Evolutionary conservation across 2,113 vertebrate genomes (phyloP).

Genomic region (Laterallus jamaicensis): DNA sequence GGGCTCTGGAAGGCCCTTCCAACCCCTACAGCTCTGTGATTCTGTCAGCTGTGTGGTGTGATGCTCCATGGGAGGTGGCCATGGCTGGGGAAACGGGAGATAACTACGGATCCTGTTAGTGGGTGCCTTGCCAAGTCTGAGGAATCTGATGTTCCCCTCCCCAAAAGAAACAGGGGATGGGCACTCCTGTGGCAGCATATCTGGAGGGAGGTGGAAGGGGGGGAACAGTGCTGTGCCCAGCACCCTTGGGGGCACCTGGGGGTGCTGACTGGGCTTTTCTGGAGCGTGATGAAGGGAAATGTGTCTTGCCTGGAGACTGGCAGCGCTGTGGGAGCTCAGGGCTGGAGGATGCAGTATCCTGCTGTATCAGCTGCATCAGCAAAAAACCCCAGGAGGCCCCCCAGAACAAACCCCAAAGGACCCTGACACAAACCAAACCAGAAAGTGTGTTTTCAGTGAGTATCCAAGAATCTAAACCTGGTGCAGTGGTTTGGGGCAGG

Average conservation of each 20-base stretch:
- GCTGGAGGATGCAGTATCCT: not conserved
- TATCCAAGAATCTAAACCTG: accelerated
- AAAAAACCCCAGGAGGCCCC: not conserved
- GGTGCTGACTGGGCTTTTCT: not conserved
- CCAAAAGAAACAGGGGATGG: not conserved
- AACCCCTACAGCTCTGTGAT: no score
- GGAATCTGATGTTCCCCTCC: not conserved
- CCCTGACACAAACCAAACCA: not conserved
- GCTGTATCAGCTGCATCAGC: accelerated
- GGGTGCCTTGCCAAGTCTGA: not conserved
- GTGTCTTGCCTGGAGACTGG: not conserved
- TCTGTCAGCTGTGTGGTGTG: not conserved
- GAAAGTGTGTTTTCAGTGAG: not conserved
- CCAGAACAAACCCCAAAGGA: not conserved
- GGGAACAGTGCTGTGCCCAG: accelerated
- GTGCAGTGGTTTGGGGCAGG: not conserved
- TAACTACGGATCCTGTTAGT: not conserved
- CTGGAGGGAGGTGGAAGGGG: not conserved
- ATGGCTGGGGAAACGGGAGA: not conserved
- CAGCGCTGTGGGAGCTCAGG: not conserved
- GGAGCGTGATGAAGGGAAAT: accelerated
- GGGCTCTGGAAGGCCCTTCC: no score
- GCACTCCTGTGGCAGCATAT: not conserved
- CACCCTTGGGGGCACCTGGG: not conserved
- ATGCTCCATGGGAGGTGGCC: not conserved